Conservation (phyloP, 2,113 vertebrate species). For the Ia io region DNA sequence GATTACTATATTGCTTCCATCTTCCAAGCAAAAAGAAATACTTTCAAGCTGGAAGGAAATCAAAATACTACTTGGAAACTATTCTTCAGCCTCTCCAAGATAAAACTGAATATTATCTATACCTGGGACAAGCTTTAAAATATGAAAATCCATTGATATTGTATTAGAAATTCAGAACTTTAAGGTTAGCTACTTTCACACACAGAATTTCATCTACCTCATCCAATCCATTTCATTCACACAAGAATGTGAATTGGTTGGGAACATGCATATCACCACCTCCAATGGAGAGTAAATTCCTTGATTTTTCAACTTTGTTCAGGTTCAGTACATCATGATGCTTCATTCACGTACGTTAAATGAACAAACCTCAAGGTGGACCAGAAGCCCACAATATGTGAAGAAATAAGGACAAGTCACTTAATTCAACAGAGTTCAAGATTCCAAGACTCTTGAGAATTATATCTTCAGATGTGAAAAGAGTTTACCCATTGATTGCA, state of each 20-base stretch:
- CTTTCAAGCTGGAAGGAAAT: background rate
- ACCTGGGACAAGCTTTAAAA: background rate
- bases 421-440: background rate
- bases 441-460: background rate
- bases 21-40: background rate
- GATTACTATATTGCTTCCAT: background rate
- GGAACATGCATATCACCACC: background rate
- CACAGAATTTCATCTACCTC: background rate
- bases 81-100: background rate
- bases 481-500: background rate
- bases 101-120: slow-evolving; percentile 4
- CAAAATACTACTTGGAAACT: background rate
- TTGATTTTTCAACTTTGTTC: background rate
- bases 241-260: background rate
- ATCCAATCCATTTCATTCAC: background rate
- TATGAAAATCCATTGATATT: background rate
- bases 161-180: background rate
- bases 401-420: background rate
- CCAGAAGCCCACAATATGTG: background rate
- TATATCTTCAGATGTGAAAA: background rate
- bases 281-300: background rate
- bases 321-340: background rate
- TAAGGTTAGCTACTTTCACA: background rate
- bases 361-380: background rate
- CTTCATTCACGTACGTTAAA: background rate